A percentile compares a stretch with the other conserved stretches of the same genome.
These are phyloP conservation scores for Etheostoma spectabile DNA, from an alignment of 2,113 vertebrate genomes.

Conservation along the genomic window DNA sequence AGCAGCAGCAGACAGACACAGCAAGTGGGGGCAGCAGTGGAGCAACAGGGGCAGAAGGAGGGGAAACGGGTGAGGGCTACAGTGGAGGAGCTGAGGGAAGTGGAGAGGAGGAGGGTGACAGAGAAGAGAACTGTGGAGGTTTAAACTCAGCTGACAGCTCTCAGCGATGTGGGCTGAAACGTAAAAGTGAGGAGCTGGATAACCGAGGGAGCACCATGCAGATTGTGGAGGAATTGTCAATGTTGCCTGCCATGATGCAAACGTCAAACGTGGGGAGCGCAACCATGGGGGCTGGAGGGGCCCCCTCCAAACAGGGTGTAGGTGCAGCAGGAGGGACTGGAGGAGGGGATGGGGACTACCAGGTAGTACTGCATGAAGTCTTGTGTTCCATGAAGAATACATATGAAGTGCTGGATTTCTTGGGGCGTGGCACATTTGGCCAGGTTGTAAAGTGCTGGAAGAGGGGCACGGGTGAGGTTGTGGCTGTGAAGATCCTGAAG, in stretches of 20 bases:
- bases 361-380: slow-evolving; percentile 97
- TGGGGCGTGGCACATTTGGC: slow-evolving; percentile 97
- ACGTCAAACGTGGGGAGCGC: slow-evolving; percentile 90
- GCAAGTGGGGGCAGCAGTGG: slow-evolving; percentile 84
- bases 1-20: slow-evolving; percentile 75
- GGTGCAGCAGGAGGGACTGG: slow-evolving; percentile 86
- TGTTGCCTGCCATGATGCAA: slow-evolving; percentile 99
- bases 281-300: slow-evolving; percentile 81
- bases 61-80: slow-evolving; percentile 82
- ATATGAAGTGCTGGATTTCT: slow-evolving; percentile 98
- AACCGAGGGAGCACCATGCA: slow-evolving; percentile 93
- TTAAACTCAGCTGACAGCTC: slow-evolving; percentile 88
- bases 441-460: slow-evolving; percentile 99
- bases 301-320: slow-evolving; percentile 87
- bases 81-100: slow-evolving; percentile 71
- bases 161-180: slow-evolving; percentile 98
- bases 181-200: slow-evolving; percentile 97
- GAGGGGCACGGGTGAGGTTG: slow-evolving; percentile 94
- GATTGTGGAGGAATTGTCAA: slow-evolving; percentile 97
- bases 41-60: slow-evolving; percentile 82
- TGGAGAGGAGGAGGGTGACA: slow-evolving; percentile 68
- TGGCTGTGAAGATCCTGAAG: slow-evolving; percentile 98
- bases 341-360: slow-evolving; percentile 94
- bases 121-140: slow-evolving; percentile 82
- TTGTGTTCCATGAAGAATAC: slow-evolving; percentile 97